Evolutionary conservation across 2,888 invertebrate genomes (phyloP), one percentile per base, ranked within the genome.

Genomic region (Patella caerulea): DNA sequence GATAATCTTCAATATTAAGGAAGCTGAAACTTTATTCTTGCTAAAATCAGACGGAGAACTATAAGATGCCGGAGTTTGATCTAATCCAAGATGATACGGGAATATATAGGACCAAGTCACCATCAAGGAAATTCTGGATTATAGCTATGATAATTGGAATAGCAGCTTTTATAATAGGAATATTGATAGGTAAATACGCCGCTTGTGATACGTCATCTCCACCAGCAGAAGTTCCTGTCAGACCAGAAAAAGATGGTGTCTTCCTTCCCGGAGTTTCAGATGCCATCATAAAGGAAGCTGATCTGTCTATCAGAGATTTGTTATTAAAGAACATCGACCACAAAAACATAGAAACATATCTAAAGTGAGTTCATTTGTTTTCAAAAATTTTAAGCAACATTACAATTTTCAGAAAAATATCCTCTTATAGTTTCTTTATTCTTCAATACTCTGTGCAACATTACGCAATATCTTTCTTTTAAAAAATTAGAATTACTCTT

Each of bases 171-270:
- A 69, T 74, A 3, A 75, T 86, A 52, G 86, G 86, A n/a, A 85
- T 86, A 76, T 55, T 86, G 70, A 82, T 86, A 78, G 86, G 86
- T 72, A 80, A 84, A 14, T 85, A 80, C 76, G 85, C 82, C 2
- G 77, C 82, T 2, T 82, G 84, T 70, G 24, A 24, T 19, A 24
- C 65, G 24, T 24, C 65, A 12, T 12, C 65, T 24, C 3, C 11
- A 12, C 24, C 65, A 19, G n/a, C 65, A 1, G 24, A 24, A 24
- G 65, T 65, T 65, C 19, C 7, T 3, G 65, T 24, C 19, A 4
- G 11, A 3, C 65, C 65, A 11, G 5, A 65, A 4, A 65, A 24
- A 19, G 65, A 65, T 65, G 65, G 65, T 4, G 65, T 24, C 11
- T 65, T 65, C 24, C 65, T 65, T 24, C 12, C 65, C 54, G 75